Evolutionary conservation across 2,113 vertebrate species (phyloP).

Genomic region (Atlantisia rogersi): DNA sequence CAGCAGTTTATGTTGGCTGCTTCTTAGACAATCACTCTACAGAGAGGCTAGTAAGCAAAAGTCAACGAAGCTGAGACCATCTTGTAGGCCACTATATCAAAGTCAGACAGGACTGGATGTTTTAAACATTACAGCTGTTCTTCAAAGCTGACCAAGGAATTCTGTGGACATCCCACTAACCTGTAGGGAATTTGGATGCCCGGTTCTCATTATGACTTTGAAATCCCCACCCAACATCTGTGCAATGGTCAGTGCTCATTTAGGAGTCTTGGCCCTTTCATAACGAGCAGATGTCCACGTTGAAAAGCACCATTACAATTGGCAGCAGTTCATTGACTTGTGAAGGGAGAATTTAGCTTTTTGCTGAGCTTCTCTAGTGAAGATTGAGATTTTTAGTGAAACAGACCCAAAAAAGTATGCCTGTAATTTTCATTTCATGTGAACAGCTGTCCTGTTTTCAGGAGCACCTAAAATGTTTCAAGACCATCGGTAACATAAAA

Average conservation of each 20-base stretch:
- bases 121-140: background rate
- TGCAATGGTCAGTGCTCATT: background rate
- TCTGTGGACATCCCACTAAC: background rate
- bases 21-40: background rate
- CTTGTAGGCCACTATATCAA: background rate
- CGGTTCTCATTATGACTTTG: background rate
- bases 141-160: background rate
- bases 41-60: background rate
- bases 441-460: background rate
- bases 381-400: background rate
- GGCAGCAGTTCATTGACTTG: background rate
- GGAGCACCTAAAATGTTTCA: background rate
- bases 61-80: background rate
- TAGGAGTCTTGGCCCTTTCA: background rate
- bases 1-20: background rate
- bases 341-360: background rate
- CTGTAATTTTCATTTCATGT: background rate
- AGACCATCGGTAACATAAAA: background rate
- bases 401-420: background rate
- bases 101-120: background rate
- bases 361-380: background rate
- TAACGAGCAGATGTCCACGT: background rate
- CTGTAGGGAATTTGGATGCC: constrained; percentile 1
- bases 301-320: background rate
- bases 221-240: constrained; percentile 36